Evolutionary conservation across 2,888 invertebrate genomes (phyloP), one percentile per base, ranked within the genome.

Genomic region (Pammene aurita): DNA sequence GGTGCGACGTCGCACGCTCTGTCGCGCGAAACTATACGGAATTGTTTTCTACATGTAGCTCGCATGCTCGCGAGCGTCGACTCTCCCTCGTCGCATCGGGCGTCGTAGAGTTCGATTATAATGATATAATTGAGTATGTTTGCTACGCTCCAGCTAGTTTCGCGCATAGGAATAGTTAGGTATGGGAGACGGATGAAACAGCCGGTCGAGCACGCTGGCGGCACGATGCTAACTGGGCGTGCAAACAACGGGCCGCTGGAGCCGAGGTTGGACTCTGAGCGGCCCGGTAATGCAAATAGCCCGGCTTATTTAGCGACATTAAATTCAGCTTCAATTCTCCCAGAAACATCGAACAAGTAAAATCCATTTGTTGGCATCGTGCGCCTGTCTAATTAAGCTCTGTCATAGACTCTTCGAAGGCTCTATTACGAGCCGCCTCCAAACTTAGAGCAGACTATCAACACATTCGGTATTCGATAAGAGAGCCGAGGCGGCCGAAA

Each of bases 341-440:
- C 78, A 78, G 79, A 85, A 87, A 87, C 84, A 86, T 82, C 78
- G 83, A 87, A 92, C 92, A 89, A 90, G 92, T 87, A 91, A 92
- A 92, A 87, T 90, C 92, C 92, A 92, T 92, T 90, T 88, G 86
- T 81, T 86, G 85, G 84, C 84, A 87, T 85, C 87, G 82, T 83
- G 84, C 90, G 91, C 88, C 89, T 91, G 92, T 92, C 92, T 92
- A 90, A 92, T 92, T 92, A 92, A 86, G 89, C 88, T 88, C 88
- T 90, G 92, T 92, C 91, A 92, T 91, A 91, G 89, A 88, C 89
- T 90, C 88, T 89, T 90, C 92, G 91, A 90, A 92, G 90, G 89
- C 90, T 92, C 91, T 91, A 91, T 92, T 92, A 92, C 90, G 87
- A 88, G 87, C 86, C 84, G 85, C 86, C 85, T 89, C 89, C 88